Conservation (phyloP, 2,797 vertebrate species). For the Melanotaenia maccullochi region DNA sequence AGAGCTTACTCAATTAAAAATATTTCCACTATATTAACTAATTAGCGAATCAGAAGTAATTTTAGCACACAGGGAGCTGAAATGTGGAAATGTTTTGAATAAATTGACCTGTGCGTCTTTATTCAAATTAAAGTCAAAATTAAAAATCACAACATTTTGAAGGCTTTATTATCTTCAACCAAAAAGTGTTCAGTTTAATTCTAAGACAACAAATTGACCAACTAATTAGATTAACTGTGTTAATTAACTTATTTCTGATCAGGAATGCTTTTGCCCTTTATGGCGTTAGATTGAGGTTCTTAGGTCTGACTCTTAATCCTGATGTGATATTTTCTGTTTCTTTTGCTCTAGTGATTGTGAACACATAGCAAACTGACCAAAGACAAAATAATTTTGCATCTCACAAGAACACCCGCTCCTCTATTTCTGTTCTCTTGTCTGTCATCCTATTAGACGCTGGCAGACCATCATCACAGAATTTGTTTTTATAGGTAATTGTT, state of each 20-base stretch:
- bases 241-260: constrained; percentile 59
- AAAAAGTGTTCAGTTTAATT: background rate
- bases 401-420: constrained; percentile 21
- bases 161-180: background rate
- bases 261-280: constrained; percentile 59
- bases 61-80: background rate
- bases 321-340: constrained; percentile 56
- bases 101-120: background rate
- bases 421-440: constrained; percentile 41
- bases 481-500: constrained; percentile 72
- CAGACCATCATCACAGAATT: constrained; percentile 41
- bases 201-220: background rate
- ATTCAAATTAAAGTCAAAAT: constrained; percentile 8
- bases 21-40: background rate
- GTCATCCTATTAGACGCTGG: constrained; percentile 55
- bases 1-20: background rate
- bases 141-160: background rate
- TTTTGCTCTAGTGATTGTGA: constrained; percentile 39
- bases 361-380: constrained; percentile 25
- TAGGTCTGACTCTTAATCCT: constrained; percentile 52
- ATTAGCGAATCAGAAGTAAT: background rate
- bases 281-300: constrained; percentile 55
- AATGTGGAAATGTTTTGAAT: background rate
- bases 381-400: constrained; percentile 16
- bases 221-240: background rate